Evolutionary conservation across 1,140 invertebrate species (phyloP).

Genomic region (Periplaneta americana): DNA sequence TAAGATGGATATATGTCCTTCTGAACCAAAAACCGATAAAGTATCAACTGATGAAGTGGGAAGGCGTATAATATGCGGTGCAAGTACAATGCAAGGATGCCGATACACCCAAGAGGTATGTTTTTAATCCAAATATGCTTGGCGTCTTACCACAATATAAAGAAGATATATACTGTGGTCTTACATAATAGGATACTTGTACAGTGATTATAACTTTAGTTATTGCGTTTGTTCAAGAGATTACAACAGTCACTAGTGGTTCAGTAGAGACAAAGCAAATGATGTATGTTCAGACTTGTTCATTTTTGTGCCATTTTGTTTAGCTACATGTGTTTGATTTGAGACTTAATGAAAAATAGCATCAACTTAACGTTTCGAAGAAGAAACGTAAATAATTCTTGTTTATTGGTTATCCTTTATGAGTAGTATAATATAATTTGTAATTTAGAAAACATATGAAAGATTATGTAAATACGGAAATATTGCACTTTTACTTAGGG

Average conservation of each 20-base stretch:
- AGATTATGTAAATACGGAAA: no score
- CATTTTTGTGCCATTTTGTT: background rate
- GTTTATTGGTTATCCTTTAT: no score
- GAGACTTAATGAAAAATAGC: no score
- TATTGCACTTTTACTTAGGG: no score
- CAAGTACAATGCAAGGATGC: conserved; percentile 98
- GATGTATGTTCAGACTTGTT: background rate
- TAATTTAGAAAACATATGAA: no score
- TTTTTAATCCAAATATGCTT: no score
- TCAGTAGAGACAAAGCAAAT: background rate
- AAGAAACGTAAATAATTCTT: no score
- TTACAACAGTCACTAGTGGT: background rate
- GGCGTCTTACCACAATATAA: background rate
- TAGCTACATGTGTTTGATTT: no score
- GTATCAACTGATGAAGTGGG: conserved; percentile 71
- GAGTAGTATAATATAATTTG: no score
- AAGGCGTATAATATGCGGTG: conserved; percentile 69
- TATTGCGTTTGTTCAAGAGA: background rate
- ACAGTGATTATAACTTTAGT: background rate
- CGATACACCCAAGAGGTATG: conserved; percentile 90
- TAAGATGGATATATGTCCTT: conserved; percentile 50
- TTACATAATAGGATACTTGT: background rate
- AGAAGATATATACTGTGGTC: no score
- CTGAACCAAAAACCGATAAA: conserved; percentile 83
- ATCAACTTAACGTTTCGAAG: no score